Conservation (phyloP, 2,797 vertebrate genomes). For the Sebastes variabilis region DNA sequence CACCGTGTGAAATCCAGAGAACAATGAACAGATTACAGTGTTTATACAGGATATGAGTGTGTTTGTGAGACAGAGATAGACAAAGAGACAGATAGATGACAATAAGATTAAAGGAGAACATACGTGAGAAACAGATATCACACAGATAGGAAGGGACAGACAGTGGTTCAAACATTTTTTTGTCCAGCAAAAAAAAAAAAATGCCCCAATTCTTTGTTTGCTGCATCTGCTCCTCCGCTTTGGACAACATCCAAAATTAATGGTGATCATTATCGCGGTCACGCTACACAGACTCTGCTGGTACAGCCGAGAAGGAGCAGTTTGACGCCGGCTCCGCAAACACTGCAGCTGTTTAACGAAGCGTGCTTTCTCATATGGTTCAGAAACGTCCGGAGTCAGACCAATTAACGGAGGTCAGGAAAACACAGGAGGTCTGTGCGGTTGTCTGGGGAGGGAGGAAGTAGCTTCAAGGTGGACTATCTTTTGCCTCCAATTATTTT, state of each 20-base stretch:
- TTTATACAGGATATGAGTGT: slow-evolving; percentile 1
- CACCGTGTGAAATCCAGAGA: neutral
- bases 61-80: neutral
- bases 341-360: slow-evolving; percentile 63
- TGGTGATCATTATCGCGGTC: slow-evolving; percentile 77
- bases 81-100: neutral
- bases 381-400: slow-evolving; percentile 54
- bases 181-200: slow-evolving; percentile 46
- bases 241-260: slow-evolving; percentile 76
- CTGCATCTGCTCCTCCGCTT: slow-evolving; percentile 70
- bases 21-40: neutral
- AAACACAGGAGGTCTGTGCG: slow-evolving; percentile 43
- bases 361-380: slow-evolving; percentile 65
- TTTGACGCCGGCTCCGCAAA: slow-evolving; percentile 46
- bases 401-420: slow-evolving; percentile 64
- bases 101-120: neutral
- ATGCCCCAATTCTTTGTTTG: slow-evolving; percentile 57
- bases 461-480: slow-evolving; percentile 23
- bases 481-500: neutral
- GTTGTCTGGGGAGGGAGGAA: neutral
- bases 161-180: slow-evolving; percentile 28
- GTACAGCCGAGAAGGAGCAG: slow-evolving; percentile 56
- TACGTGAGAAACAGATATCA: neutral
- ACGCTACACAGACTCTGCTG: slow-evolving; percentile 59
- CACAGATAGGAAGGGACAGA: neutral